These are phyloP conservation scores for Lottia gigantea DNA, from an alignment of 2,888 invertebrate species.

Conservation along the genomic window DNA sequence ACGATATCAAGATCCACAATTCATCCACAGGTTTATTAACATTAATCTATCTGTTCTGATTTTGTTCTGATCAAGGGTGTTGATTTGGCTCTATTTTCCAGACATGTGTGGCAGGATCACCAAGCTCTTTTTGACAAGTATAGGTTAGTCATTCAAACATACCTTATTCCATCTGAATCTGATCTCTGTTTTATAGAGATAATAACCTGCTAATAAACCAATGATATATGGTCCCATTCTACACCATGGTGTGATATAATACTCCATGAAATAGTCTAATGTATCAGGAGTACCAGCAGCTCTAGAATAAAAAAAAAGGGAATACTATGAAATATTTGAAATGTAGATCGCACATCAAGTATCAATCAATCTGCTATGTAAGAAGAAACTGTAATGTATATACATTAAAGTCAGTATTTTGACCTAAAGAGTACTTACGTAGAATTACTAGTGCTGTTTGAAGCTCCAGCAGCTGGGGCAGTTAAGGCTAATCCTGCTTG, in stretches of 20 bases:
- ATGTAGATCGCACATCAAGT: no score
- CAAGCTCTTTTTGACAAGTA: neutral
- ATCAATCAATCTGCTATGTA: no score
- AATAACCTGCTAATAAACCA: conserved; percentile 68
- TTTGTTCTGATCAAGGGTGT: neutral
- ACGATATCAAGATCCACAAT: no score
- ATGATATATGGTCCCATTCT: conserved; percentile 69
- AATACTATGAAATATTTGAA: no score
- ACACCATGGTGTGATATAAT: conserved; percentile 68
- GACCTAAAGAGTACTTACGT: no score
- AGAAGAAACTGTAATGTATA: no score
- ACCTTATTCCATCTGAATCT: conserved; percentile 50
- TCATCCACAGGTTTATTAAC: no score
- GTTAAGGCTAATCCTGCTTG: neutral
- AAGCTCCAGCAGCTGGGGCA: no score
- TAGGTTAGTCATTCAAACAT: conserved; percentile 12
- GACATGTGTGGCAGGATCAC: neutral
- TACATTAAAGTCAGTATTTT: no score
- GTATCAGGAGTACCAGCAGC: neutral
- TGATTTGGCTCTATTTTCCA: neutral
- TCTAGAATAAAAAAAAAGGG: no score
- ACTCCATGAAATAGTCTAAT: conserved; percentile 21
- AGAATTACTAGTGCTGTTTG: no score
- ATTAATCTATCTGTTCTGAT: neutral
- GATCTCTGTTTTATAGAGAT: conserved; percentile 57